Conservation (phyloP, 2,888 invertebrate species). For the Cantharis lateralis region DNA sequence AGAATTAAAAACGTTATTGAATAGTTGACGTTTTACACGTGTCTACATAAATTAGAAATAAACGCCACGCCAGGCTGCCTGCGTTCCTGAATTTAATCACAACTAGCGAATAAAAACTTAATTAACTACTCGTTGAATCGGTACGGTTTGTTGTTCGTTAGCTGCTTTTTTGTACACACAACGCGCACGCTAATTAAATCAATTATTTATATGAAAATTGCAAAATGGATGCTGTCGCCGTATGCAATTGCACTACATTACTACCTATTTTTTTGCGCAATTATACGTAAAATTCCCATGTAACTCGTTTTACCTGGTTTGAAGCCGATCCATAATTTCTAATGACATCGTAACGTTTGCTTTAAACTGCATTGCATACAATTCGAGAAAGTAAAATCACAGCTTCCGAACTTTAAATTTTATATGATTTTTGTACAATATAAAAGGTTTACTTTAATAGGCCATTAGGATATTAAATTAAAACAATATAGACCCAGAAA, state of each 20-base stretch:
- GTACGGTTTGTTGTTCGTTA: slow-evolving; percentile 20
- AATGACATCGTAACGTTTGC: neutral
- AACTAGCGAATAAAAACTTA: slow-evolving; percentile 24
- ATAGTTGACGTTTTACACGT: slow-evolving; percentile 5
- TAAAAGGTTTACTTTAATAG: slow-evolving; percentile 31
- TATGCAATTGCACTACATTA: slow-evolving; percentile 20
- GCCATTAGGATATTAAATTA: slow-evolving; percentile 33
- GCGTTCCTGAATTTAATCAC: slow-evolving; percentile 21
- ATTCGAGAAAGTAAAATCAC: slow-evolving; percentile 9
- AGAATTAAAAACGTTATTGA: neutral
- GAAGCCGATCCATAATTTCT: slow-evolving; percentile 7
- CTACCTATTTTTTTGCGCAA: slow-evolving; percentile 40
- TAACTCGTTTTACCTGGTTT: slow-evolving; percentile 30
- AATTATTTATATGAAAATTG: slow-evolving; percentile 44
- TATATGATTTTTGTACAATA: slow-evolving; percentile 30
- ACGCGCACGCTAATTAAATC: slow-evolving; percentile 41
- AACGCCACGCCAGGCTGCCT: slow-evolving; percentile 6
- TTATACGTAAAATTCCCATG: slow-evolving; percentile 52
- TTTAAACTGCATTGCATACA: neutral
- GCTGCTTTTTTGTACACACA: slow-evolving; percentile 15
- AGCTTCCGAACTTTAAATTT: slow-evolving; percentile 32
- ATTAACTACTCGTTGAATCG: slow-evolving; percentile 24
- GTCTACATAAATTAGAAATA: slow-evolving; percentile 18
- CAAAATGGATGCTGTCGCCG: slow-evolving; percentile 42
- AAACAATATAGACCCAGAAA: slow-evolving; percentile 29